phyloP scores from a whole-genome alignment of 2,113 vertebrate species.

The Connochaetes taurinus region DNA sequence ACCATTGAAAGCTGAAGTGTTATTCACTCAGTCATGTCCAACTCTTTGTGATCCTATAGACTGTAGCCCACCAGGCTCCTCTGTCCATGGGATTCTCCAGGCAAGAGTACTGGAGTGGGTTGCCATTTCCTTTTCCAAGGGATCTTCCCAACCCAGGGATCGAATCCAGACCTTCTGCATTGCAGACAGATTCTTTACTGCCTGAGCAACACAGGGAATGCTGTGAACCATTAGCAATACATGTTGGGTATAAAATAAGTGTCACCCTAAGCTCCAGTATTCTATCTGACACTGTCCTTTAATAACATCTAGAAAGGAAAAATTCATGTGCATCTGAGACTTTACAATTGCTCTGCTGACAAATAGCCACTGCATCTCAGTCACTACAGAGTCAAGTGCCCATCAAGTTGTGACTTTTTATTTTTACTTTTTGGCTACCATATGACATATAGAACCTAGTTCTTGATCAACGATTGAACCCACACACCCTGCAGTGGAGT shows the following conservation, averaged over 20 bases:
- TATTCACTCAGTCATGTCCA: background rate
- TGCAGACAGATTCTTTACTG: background rate
- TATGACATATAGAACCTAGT: background rate
- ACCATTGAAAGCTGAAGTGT: background rate
- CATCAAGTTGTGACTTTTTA: background rate
- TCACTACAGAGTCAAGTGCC: background rate
- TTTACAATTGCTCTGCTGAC: background rate
- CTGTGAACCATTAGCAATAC: background rate
- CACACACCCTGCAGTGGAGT: background rate
- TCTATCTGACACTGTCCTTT: constrained; percentile 12
- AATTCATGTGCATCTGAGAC: background rate
- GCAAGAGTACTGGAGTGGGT: background rate
- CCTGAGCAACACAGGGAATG: background rate
- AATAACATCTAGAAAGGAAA: constrained; percentile 13
- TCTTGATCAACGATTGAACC: background rate
- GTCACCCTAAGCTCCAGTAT: background rate
- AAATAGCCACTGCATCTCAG: background rate
- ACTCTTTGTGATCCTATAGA: background rate
- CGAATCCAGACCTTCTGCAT: background rate
- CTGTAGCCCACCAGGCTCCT: background rate
- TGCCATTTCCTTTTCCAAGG: background rate
- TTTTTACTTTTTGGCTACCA: background rate
- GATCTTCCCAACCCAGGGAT: background rate
- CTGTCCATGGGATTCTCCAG: background rate
- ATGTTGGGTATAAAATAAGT: constrained; percentile 6